Base-by-base conservation (phyloP, 2,888 invertebrate genomes). In the Epinotia bilunana region DNA sequence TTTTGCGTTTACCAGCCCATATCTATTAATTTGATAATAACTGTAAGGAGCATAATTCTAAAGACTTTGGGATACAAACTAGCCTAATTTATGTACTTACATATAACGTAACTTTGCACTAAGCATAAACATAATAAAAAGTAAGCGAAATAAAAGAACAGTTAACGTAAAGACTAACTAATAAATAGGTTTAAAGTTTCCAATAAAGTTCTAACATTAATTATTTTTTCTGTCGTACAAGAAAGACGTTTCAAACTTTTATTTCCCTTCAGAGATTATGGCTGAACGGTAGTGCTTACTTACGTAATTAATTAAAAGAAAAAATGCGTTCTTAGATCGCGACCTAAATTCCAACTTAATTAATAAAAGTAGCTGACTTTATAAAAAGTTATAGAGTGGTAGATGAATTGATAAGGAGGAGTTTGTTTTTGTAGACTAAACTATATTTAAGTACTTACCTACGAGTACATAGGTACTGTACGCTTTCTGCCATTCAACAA, bases 221-320 rank as follows among this genome's bases (percentile, higher is more conserved):
- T 33, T 33, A 7, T 33, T 33, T 33, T 33, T 49, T 49, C 16
- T 49, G 49, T 16, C 13, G 46, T 49, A 49, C 16, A 6, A 4
- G 16, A 49, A 16, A 49, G 49, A 49, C 49, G 49, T 16, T 49
- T 49, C 49, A 33, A 33, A 62, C 39, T 43, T 39, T 62, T 18
- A n/a, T 33, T 61, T 61, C 62, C 33, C 33, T 33, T 28, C 49
- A 16, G n/a, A 53, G n/a, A 62, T 43, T 43, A 62, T 18, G 43
- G 33, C 33, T 39, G 62, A 33, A 33, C 7, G 33, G 4, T 33
- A 6, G 33, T 33, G 33, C 33, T 33, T 33, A 6, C 53, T 65
- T 65, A 33, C 23, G n/a, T n/a, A 28, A 65, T 53, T 53, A 55
- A 67, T 67, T 55, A 67, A 67, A 67, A 67, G 39, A 33, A 67